A percentile compares a stretch with the other conserved stretches of the same genome.
These are phyloP conservation scores for Podocnemis expansa DNA, from an alignment of 2,113 vertebrate species.

Conservation along the genomic window DNA sequence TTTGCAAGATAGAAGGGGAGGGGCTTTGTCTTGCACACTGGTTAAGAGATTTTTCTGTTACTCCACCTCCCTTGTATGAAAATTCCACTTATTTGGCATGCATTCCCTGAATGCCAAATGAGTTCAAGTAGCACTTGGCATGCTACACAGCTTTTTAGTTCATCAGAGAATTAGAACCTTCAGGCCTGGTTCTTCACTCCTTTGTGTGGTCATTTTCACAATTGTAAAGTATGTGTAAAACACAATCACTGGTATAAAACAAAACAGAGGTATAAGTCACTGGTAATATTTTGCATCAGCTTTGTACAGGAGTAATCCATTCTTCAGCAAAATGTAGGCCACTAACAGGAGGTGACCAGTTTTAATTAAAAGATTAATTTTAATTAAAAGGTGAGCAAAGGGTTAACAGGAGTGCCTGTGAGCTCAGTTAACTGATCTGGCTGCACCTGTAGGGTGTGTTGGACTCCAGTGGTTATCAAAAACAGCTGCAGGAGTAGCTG, in stretches of 20 bases:
- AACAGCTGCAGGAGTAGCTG: background rate
- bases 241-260: background rate
- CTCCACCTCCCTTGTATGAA: background rate
- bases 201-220: background rate
- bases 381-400: no score
- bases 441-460: background rate
- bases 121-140: background rate
- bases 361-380: background rate
- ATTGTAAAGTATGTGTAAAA: background rate
- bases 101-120: background rate
- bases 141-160: background rate
- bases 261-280: background rate
- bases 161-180: background rate
- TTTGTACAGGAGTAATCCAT: background rate
- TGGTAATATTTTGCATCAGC: background rate
- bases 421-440: background rate
- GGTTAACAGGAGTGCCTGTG: background rate
- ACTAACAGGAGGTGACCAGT: background rate
- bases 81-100: background rate
- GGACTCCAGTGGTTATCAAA: background rate
- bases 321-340: background rate
- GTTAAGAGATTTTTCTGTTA: background rate
- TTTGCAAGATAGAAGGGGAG: background rate
- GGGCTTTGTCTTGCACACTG: background rate
- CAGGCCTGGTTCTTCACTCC: background rate